Evolutionary conservation across 2,113 vertebrate genomes (phyloP), one percentile per base, ranked within the genome.

Genomic region (Dolichotis patagonum): DNA sequence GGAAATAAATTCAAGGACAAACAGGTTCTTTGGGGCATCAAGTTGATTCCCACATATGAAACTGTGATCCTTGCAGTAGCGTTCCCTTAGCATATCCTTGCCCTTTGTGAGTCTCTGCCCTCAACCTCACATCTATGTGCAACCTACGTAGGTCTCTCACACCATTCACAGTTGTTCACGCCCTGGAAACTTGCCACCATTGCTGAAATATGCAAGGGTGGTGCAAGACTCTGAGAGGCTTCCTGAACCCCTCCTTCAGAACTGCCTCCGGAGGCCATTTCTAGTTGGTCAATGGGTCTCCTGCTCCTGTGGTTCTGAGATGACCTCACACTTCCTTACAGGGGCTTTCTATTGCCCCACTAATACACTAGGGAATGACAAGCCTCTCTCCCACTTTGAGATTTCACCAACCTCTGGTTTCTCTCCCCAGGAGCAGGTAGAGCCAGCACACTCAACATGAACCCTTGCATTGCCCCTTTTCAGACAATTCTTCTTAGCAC

Each of bases 81-180:
- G 28, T 58, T 10, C 30, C 17, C 35, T 86, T 62, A 12, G n/a
- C 26, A 26, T 41, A 1, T 49, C 19, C 22, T 62, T 92, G 16
- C 11, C 4, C 62, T 26, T 12, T 22, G 58, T 32, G 85, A 1
- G 14, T 32, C 26, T n/a, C 84, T 41, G 52, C 1, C n/a, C 24
- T 69, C 58, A 38, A 32, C 46, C 4, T 7, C 46, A 65, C 3
- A 9, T 28, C 52, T 6, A 26, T 28, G 67, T 58, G 73, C 9
- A 84, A 86, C 19, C 30, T 52, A 38, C 7, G 11, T 56, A 54
- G 6, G 20, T 94, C 12, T 73, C 52, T 85, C 35, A 26, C 54
- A 13, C 35, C 17, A 8, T 17, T 16, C 20, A 3, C 1, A 28
- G 52, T 0, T 32, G 11, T 20, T 43, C 8, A 9, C 38, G 22